Evolutionary conservation across 2,888 invertebrate species (phyloP).

Genomic region (Orchesella flavescens): DNA sequence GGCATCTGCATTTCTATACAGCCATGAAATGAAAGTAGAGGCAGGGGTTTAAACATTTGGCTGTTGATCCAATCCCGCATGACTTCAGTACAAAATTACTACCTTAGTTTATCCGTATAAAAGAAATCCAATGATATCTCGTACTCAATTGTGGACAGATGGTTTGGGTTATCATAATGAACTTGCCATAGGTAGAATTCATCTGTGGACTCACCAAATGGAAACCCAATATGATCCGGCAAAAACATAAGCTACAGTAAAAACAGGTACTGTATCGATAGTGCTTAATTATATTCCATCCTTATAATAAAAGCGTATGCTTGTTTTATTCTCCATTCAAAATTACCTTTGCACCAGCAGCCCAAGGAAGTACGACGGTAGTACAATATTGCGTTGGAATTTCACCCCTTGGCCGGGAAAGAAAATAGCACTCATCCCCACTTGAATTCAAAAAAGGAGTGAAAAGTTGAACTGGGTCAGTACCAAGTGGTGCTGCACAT

Average conservation of each 20-base stretch:
- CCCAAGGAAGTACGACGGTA: neutral
- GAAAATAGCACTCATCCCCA: constrained; percentile 14
- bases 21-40: neutral
- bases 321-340: too few species aligned
- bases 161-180: constrained; percentile 43
- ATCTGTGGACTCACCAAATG: neutral
- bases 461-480: neutral
- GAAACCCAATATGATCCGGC: constrained; percentile 30
- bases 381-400: constrained; percentile 30
- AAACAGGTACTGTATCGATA: too few species aligned
- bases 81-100: too few species aligned
- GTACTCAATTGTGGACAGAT: neutral
- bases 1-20: constrained; percentile 14
- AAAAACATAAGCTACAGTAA: constrained; percentile 2
- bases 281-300: too few species aligned
- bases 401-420: neutral
- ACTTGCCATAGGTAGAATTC: constrained; percentile 40
- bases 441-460: neutral
- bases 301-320: neutral
- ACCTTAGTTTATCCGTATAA: constrained; percentile 26
- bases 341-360: neutral
- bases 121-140: constrained; percentile 24
- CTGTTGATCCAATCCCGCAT: too few species aligned
- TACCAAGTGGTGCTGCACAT: constrained; percentile 17
- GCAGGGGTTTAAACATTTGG: neutral